Percentiles rank a stretch among this genome's conserved stretches.
These are phyloP conservation scores for Paramisgurnus dabryanus DNA, from an alignment of 2,113 vertebrate species.

Conservation along the genomic window DNA sequence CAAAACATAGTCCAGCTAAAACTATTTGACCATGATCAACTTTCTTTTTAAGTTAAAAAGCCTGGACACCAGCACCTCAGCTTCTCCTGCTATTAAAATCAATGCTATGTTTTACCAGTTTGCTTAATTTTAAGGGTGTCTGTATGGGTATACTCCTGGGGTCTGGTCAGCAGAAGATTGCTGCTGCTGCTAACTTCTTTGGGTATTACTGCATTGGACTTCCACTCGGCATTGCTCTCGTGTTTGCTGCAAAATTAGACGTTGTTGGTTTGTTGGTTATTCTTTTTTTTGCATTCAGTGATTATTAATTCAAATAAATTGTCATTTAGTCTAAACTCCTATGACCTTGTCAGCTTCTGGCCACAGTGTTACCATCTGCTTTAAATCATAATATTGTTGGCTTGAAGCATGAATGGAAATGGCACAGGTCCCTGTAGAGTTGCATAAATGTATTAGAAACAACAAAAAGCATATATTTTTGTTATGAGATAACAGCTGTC, in stretches of 20 bases:
- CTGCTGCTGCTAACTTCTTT: slow-evolving; percentile 78
- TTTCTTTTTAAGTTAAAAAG: too few species aligned
- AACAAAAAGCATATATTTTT: not conserved
- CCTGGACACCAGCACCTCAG: too few species aligned
- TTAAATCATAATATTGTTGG: slow-evolving; percentile 3
- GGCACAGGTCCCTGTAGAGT: slow-evolving; percentile 23
- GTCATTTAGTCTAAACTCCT: not conserved
- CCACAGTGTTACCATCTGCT: slow-evolving; percentile 3
- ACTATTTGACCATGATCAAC: too few species aligned
- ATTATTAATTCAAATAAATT: not conserved
- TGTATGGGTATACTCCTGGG: slow-evolving; percentile 79
- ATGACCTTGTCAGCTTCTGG: not conserved
- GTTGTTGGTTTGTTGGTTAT: slow-evolving; percentile 72
- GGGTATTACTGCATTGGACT: slow-evolving; percentile 80
- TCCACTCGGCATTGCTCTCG: slow-evolving; percentile 72
- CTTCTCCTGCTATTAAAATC: too few species aligned
- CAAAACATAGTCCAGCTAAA: too few species aligned
- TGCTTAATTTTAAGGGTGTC: slow-evolving; percentile 68
- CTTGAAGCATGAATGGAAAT: slow-evolving; percentile 3
- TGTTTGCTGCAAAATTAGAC: slow-evolving; percentile 77
- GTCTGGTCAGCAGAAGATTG: slow-evolving; percentile 82
- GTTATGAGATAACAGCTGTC: slow-evolving; percentile 24
- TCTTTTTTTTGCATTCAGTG: not conserved
- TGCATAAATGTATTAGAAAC: slow-evolving; percentile 13
- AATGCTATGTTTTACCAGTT: not conserved